A percentile compares a stretch with the other conserved stretches of the same genome.
phyloP scores from a whole-genome alignment of 2,888 invertebrate species.

The Stegophylla sp. region DNA sequence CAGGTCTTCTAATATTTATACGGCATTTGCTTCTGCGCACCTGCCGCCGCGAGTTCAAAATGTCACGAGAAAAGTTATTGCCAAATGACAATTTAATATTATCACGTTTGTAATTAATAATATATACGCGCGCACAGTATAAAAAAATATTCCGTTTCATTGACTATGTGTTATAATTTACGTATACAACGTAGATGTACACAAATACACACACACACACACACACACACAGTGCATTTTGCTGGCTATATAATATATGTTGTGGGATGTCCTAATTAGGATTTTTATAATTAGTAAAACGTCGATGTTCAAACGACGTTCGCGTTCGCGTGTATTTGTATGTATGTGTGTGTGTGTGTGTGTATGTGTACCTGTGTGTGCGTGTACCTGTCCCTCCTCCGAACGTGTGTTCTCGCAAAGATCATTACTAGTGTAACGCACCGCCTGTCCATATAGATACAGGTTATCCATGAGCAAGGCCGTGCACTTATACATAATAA shows the following conservation, averaged over 20 bases:
- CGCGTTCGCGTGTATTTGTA: background rate
- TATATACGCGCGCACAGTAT: too few species aligned
- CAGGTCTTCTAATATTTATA: background rate
- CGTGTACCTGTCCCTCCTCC: constrained; percentile 5
- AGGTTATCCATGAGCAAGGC: constrained; percentile 47
- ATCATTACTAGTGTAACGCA: constrained; percentile 42
- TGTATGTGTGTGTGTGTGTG: background rate
- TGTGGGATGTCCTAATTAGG: constrained; percentile 57
- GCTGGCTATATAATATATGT: background rate
- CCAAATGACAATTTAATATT: too few species aligned
- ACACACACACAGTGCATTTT: too few species aligned
- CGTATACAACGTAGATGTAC: too few species aligned
- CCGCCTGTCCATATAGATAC: constrained; percentile 24
- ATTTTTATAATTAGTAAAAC: constrained; percentile 59
- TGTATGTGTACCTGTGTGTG: background rate
- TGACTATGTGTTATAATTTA: too few species aligned
- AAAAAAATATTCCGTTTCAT: constrained; percentile 16
- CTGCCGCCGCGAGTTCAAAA: too few species aligned
- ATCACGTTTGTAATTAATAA: too few species aligned
- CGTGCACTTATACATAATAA: background rate
- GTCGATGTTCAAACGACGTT: constrained; percentile 39
- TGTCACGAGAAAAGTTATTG: too few species aligned
- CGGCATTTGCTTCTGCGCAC: too few species aligned
- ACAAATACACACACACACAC: too few species aligned
- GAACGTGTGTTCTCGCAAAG: constrained; percentile 6